Base-by-base conservation (phyloP, 2,113 vertebrate genomes). In the Tragulus kanchil region DNA sequence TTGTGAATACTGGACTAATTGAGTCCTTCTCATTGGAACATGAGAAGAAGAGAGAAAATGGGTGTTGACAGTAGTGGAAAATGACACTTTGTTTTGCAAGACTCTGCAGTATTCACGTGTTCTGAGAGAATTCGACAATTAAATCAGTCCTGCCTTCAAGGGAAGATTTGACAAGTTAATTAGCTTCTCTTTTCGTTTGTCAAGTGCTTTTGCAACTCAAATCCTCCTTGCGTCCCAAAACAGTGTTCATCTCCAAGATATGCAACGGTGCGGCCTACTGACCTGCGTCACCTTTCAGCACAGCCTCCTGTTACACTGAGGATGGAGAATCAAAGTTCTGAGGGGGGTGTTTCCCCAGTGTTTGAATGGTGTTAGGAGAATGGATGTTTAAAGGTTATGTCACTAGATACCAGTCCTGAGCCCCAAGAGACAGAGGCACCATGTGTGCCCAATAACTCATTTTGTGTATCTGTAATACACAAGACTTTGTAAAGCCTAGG, bases 81-180 rank as follows among this genome's bases (percentile, higher is more conserved):
- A 78, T 23, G 6, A 75, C 14, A 86, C 36, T 85, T 96, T 82
- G n/a, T 75, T 83, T 86, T 94, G 25, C 59, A 85, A 92, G 61
- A 62, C 42, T 86, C 23, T 71, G 9, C 21, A 54, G 61, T 77
- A 69, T 71, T 50, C 23, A 31, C 16, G 0, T 23, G 28, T 85
- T 90, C 62, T 64, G 50, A 94, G 59, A 93, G 88, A 79, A 87
- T 67, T 84, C 75, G 75, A 84, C 90, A 67, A 36, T 50, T 48
- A 83, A 92, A 94, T 90, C 92, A 87, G 45, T 87, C 50, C 50
- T 89, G 67, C 85, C 85, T 95, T 94, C 59, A 87, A 94, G 58
- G 59, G 59, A 69, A 95, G 65, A n/a, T 42, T 50, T 94, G 89
- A 85, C 58, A 90, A 64, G 26, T 86, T 95, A 94, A 94, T 94